Base-by-base conservation (phyloP, 2,797 vertebrate genomes). In the Threskiornis aethiopicus region DNA sequence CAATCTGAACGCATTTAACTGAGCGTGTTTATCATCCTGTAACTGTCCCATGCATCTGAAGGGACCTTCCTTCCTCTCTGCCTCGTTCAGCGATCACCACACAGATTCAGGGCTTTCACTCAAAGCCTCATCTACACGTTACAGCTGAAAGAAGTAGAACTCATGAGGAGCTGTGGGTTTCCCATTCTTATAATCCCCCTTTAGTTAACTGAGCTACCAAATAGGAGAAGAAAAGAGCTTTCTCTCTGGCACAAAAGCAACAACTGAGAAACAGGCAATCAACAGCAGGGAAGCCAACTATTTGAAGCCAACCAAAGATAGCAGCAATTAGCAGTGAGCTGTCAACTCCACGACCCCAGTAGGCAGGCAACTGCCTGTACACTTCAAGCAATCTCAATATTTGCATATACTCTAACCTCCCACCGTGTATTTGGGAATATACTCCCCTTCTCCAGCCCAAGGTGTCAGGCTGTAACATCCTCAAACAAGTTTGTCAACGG, bases 101-200 rank as follows among this genome's bases (percentile, higher is more conserved):
- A 35, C 31, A 84, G 55, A 39, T 18, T 82, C 10, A 54, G 64
- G 26, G 39, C 24, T 84, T 84, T 81, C 55, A n/a, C 22, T 37
- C 28, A 35, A 61, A 78, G n/a, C 47, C 25, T 89, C n/a, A 11
- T 31, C 71, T 61, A 71, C 49, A 11, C 0, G 0, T 44, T 33
- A 24, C 1, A 41, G 26, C 37, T 24, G 37, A 59, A 37, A 64
- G 54, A 82, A 81, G 54, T 39, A 69, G 54, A 87, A 78, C 0
- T 0, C 6, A 24, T 1, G 1, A 72, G 25, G 31, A 87, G 20
- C 44, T 73, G 44, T 25, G 15, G 19, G 14, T 41, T 87, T 71
- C 55, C 62, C 10, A 1, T 44, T 79, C 31, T 55, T 64, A 49
- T 9, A 79, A 80, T 4, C 15, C 9, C 37, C 20, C 11, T 64